Evolutionary conservation across 2,113 vertebrate genomes (phyloP), one percentile per base, ranked within the genome.

Genomic region (Machaerirhynchus nigripectus): DNA sequence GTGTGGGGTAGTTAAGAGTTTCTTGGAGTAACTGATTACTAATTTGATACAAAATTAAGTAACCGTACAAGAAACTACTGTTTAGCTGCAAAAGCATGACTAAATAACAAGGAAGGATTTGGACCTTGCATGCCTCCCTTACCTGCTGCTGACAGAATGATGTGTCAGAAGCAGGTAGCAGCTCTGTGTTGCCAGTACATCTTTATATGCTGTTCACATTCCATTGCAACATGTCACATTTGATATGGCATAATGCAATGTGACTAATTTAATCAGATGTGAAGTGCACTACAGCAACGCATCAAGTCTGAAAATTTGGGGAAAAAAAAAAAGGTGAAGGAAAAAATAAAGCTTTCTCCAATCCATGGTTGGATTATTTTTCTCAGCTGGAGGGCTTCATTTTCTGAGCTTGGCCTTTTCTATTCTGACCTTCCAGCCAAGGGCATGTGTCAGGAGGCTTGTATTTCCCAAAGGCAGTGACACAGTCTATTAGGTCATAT

Each of bases 261-360:
- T 96, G 97, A 98, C 96, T 96, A 97, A 98, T 97, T 97, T 97
- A 97, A 98, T 98, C 96, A 97, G 92, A 97, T 91, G 95, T 95
- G 97, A 97, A 96, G 80, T 94, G 92, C 85, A 79, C 90, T 92
- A 89, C 56, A 88, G 96, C 90, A 97, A 85, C 31, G 46, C 80
- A 95, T 92, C 88, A 94, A 93, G 94, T 71, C 81, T 64, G 84
- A 95, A 95, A 93, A 87, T 84, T 16, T 57, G 55, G 47, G 26
- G 9, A 52, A 59, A 70, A 35, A 70, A 35, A 35, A 50, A 37
- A 30, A 70, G 26, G 80, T 65, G 8, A 8, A 87, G 81, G 64
- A 61, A 74, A 84, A 84, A 96, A 93, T n/a, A 92, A 83, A 52
- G 60, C 91, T 95, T 96, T 97, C 15, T 55, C 70, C 82, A 82